These are phyloP conservation scores for Calcarius ornatus DNA, from an alignment of 2,113 vertebrate species.

Conservation along the genomic window DNA sequence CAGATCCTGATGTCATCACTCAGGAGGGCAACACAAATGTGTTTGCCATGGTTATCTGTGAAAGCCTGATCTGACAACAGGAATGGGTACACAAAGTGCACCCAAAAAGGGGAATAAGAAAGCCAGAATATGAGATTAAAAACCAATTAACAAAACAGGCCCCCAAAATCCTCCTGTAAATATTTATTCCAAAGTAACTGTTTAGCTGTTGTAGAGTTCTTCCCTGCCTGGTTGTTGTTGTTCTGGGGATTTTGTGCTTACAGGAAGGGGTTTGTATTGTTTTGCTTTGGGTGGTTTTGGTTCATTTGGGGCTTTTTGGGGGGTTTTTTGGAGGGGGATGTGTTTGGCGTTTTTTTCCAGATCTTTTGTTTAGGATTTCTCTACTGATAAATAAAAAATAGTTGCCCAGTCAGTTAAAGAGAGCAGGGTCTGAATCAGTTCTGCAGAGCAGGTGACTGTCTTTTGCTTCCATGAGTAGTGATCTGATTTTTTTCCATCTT, in stretches of 20 bases:
- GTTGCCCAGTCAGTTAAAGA: not conserved
- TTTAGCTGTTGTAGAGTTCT: not conserved
- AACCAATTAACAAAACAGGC: not conserved
- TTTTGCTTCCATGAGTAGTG: not conserved
- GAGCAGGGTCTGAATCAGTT: not conserved
- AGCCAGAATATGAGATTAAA: not conserved
- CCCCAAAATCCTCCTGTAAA: accelerated
- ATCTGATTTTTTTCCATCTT: not conserved
- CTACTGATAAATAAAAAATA: not conserved
- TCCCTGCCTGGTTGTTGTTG: no score
- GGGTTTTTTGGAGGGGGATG: accelerated
- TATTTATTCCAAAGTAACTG: not conserved
- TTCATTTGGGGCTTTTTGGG: not conserved
- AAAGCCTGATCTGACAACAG: not conserved
- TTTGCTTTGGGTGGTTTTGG: not conserved
- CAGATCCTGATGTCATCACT: not conserved
- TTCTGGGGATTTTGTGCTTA: not conserved
- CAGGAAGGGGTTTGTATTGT: not conserved
- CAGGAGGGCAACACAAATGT: not conserved
- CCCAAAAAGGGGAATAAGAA: not conserved
- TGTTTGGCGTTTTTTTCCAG: accelerated
- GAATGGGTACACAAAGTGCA: not conserved
- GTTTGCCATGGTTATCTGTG: not conserved
- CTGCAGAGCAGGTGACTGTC: not conserved
- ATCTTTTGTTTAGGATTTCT: not conserved